phyloP scores from a whole-genome alignment of 1,140 invertebrate species.

The Mercenaria mercenaria region DNA sequence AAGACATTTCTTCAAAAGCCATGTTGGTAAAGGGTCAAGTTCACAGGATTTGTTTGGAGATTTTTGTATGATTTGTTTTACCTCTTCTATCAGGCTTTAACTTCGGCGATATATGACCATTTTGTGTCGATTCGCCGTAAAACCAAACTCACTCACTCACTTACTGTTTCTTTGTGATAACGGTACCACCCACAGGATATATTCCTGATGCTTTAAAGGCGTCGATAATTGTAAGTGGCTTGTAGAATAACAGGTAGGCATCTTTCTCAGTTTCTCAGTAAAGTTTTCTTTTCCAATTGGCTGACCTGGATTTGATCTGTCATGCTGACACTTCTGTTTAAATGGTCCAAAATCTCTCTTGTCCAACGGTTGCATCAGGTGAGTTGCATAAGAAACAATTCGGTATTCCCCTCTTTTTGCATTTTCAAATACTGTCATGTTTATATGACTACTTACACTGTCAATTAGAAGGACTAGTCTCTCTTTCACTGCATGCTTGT shows the following conservation, averaged over 20 bases:
- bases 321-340: conserved; percentile 33
- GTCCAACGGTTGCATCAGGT: conserved; percentile 61
- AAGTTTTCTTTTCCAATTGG: conserved; percentile 49
- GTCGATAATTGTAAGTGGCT: conserved; percentile 44
- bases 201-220: conserved; percentile 45
- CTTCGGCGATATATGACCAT: too few species aligned
- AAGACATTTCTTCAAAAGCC: too few species aligned
- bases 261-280: conserved; percentile 63
- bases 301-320: conserved; percentile 7
- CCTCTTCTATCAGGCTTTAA: too few species aligned
- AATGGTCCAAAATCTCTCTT: conserved; percentile 52
- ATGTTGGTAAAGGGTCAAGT: too few species aligned
- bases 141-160: too few species aligned
- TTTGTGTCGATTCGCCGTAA: too few species aligned
- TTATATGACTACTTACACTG: conserved; percentile 8
- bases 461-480: conserved; percentile 42
- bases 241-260: conserved; percentile 52
- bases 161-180: not conserved
- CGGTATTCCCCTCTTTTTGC: conserved; percentile 29
- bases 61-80: too few species aligned
- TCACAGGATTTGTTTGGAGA: too few species aligned
- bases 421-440: not conserved
- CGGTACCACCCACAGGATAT: conserved; percentile 10
- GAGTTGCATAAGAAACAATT: conserved; percentile 59
- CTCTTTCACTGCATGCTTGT: conserved; percentile 29